A percentile compares a stretch with the other conserved stretches of the same genome.
phyloP scores from a whole-genome alignment of 2,888 invertebrate species.

The Sericinus montela region DNA sequence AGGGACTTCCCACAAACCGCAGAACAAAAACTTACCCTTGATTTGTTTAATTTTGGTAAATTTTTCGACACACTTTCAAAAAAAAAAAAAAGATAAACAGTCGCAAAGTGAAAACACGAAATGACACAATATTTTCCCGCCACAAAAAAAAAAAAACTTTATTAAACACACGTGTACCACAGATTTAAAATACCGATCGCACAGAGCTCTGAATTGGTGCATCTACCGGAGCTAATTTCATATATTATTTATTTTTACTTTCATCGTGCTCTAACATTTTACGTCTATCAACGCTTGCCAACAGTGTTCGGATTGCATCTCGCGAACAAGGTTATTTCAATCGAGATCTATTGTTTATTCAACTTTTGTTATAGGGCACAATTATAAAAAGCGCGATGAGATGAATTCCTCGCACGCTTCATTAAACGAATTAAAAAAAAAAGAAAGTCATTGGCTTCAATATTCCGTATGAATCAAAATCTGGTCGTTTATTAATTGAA shows the following conservation, averaged over 20 bases:
- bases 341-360: conserved; percentile 40
- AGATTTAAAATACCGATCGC: too few species aligned
- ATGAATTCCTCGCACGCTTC: neutral
- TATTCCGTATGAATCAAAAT: too few species aligned
- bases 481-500: too few species aligned
- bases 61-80: conserved; percentile 19
- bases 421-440: too few species aligned
- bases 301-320: conserved; percentile 41
- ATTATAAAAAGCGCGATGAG: neutral
- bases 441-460: too few species aligned
- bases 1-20: too few species aligned
- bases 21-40: conserved; percentile 47
- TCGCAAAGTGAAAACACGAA: neutral
- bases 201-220: too few species aligned
- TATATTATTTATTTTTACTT: conserved; percentile 6
- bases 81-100: neutral
- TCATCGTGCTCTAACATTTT: conserved; percentile 11
- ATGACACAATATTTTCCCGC: too few species aligned
- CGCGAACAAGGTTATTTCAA: conserved; percentile 58
- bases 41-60: conserved; percentile 58
- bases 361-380: conserved; percentile 36
- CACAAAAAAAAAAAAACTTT: conserved; percentile 7
- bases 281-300: conserved; percentile 42
- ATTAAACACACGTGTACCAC: conserved; percentile 7
- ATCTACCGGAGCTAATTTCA: neutral